A percentile compares a stretch with the other conserved stretches of the same genome.
phyloP scores from a whole-genome alignment of 2,888 invertebrate species.

The Globia sparganii region DNA sequence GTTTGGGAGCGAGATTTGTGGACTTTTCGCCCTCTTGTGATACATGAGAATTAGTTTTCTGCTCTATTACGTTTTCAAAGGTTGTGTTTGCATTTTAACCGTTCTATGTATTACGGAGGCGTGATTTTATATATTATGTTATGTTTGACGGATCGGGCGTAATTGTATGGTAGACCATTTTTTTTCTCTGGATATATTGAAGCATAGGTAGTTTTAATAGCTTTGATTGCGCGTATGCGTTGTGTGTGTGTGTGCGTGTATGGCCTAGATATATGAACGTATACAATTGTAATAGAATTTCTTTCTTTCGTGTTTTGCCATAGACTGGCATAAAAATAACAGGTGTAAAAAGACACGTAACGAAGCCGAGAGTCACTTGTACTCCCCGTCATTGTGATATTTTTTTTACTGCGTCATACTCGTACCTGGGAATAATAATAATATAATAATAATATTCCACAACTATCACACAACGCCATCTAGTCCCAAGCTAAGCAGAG shows the following conservation, averaged over 20 bases:
- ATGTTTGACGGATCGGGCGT: background rate
- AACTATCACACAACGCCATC: no score
- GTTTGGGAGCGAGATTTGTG: conserved; percentile 55
- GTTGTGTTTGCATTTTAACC: background rate
- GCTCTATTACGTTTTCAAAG: conserved; percentile 31
- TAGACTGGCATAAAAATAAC: no score
- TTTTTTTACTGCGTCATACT: no score
- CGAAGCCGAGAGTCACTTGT: no score
- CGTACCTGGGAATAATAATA: no score
- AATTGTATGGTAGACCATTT: background rate
- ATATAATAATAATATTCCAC: no score
- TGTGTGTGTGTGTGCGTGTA: background rate
- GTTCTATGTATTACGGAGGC: background rate
- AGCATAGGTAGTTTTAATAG: background rate
- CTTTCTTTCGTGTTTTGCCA: no score
- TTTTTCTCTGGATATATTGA: background rate
- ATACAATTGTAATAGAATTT: no score
- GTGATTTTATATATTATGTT: background rate
- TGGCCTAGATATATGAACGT: no score
- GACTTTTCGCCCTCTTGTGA: conserved; percentile 43
- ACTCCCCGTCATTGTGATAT: no score
- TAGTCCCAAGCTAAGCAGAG: no score
- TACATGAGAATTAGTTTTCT: conserved; percentile 49
- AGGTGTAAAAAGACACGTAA: no score
- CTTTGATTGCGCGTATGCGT: background rate